Evolutionary conservation across 1,140 invertebrate species (phyloP).

Genomic region (Calliopsis andreniformis): DNA sequence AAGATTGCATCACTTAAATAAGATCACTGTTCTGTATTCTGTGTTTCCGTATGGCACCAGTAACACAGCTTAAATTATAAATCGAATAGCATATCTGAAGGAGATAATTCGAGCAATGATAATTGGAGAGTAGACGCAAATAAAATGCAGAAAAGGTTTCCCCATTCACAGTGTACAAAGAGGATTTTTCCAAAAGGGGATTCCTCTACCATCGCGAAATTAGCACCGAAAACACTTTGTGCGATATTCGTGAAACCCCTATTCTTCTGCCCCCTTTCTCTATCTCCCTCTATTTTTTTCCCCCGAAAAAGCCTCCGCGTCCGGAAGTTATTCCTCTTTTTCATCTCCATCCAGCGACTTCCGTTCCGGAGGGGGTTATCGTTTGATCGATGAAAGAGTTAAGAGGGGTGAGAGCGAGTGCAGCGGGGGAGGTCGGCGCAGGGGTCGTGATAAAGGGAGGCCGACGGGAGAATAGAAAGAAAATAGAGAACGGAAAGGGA

Average conservation of each 20-base stretch:
- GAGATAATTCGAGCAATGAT: too few relatives aligned
- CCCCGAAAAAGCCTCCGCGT: constrained; percentile 14
- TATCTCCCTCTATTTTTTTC: neutral
- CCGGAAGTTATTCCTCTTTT: constrained; percentile 45
- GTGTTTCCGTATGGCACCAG: too few relatives aligned
- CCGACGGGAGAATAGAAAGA: constrained; percentile 38
- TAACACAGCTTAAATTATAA: too few relatives aligned
- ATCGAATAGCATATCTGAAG: too few relatives aligned
- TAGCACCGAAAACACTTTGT: constrained; percentile 16
- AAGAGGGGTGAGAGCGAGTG: constrained; percentile 15
- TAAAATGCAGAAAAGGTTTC: too few relatives aligned
- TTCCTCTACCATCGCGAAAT: neutral
- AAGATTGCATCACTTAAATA: too few relatives aligned
- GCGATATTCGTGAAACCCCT: neutral
- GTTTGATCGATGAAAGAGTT: constrained; percentile 63
- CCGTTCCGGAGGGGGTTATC: constrained; percentile 35
- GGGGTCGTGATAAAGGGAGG: constrained; percentile 35
- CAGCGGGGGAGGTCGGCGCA: neutral
- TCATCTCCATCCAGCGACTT: constrained; percentile 40
- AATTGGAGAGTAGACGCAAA: too few relatives aligned
- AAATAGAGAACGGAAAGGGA: constrained; percentile 40
- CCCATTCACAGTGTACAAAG: too few relatives aligned
- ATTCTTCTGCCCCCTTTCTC: neutral
- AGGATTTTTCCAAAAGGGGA: neutral
- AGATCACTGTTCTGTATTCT: too few relatives aligned